Conservation (phyloP, 2,888 invertebrate species). For the Pharmacophagus antenor region DNA sequence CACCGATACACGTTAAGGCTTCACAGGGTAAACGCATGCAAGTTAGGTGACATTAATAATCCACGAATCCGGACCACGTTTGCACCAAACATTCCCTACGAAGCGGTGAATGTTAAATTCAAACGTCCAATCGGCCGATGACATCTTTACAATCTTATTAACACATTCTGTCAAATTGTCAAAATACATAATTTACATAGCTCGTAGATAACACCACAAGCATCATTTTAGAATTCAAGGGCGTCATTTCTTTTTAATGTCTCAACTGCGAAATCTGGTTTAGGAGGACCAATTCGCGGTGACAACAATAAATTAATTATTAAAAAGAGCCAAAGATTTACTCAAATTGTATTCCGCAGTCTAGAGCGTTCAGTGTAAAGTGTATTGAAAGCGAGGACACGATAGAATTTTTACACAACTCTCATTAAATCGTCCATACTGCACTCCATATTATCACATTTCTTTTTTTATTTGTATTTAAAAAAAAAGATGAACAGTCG, state of each 20-base stretch:
- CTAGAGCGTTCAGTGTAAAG: neutral
- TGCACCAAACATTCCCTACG: neutral
- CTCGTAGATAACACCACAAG: no score
- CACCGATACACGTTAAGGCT: slow-evolving; percentile 5
- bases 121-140: neutral
- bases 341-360: neutral
- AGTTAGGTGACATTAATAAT: neutral
- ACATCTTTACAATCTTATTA: neutral
- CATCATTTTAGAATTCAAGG: no score
- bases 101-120: neutral
- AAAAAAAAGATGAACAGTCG: slow-evolving; percentile 41
- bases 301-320: neutral
- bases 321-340: neutral
- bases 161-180: no score
- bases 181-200: no score
- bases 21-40: neutral
- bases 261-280: no score
- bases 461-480: slow-evolving; percentile 38
- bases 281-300: neutral
- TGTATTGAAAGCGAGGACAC: slow-evolving; percentile 23
- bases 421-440: slow-evolving; percentile 24
- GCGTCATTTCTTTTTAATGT: no score
- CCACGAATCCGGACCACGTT: no score
- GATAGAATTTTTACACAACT: slow-evolving; percentile 10
- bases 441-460: slow-evolving; percentile 33